phyloP scores from a whole-genome alignment of 2,797 vertebrate species.

The Galago senegalensis region DNA sequence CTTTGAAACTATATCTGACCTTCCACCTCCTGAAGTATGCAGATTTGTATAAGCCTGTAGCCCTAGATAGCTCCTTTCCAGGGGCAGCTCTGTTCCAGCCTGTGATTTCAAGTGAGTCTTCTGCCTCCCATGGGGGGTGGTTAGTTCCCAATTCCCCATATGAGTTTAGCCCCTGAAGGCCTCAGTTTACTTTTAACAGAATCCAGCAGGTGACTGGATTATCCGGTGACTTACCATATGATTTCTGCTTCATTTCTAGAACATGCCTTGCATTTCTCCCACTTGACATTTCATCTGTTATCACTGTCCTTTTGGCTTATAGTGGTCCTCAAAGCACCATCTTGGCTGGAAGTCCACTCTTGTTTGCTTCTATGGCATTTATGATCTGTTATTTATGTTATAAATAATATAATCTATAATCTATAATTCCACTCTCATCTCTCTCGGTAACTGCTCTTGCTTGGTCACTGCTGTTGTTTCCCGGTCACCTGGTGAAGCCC shows the following conservation, averaged over 20 bases:
- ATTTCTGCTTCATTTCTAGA: constrained; percentile 57
- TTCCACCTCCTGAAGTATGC: background rate
- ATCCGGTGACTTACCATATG: background rate
- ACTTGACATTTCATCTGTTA: constrained; percentile 46
- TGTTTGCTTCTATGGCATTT: background rate
- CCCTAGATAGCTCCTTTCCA: background rate
- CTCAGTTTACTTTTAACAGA: background rate
- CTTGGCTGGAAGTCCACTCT: background rate
- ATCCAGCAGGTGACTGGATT: background rate
- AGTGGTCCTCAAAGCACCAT: background rate
- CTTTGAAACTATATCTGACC: background rate
- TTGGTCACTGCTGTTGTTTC: background rate
- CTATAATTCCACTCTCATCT: background rate
- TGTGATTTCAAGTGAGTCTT: constrained; percentile 15
- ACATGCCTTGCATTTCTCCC: background rate
- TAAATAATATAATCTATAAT: too few relatives aligned
- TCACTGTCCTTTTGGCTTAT: background rate
- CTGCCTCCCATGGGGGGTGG: background rate
- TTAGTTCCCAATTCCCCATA: background rate
- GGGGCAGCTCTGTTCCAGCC: background rate
- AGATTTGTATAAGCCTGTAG: background rate
- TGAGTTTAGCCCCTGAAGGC: background rate
- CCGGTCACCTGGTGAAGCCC: background rate
- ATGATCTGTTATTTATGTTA: background rate
- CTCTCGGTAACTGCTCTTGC: background rate